Base-by-base conservation (phyloP, 2,797 vertebrate species). In the Neosilurus hyrtlii region DNA sequence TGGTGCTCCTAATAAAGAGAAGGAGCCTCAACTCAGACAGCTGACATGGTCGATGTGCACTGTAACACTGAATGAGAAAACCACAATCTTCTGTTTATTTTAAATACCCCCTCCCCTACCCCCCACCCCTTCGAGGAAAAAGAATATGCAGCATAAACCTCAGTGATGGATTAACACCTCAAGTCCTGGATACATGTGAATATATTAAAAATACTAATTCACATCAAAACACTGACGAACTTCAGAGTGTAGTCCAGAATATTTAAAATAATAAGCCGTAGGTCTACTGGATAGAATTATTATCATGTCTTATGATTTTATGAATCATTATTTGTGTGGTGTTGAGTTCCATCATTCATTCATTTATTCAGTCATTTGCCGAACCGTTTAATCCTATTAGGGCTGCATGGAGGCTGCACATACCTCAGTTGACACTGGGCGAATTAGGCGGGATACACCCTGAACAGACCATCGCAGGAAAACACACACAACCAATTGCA, bases 1-100 rank as follows among this genome's bases (percentile, higher is more conserved):
- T 88, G 87, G 90, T 71, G 67, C 86, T 91, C 91, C 89, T 88
- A 85, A 85, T 84, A 86, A 85, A 83, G 78, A 70, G 85, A 80
- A 62, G 63, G 84, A 88, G 77, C 79, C 83, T 85, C 83, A 59
- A 52, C 51, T 74, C 82, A 85, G 80, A 85, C 87, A 80, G 73
- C 77, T 80, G 87, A 79, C 79, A 88, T 59, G 83, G 54, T 78
- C 67, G 16, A 73, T 85, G 82, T 70, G 83, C 77, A 49, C 82
- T 82, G n/a, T 67, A 85, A 82, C 78, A 61, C 78, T 61, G 70
- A 73, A 63, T 59, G 16, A 49, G 56, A 66, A 20, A 88, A 79
- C 79, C 76, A 43, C 70, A 79, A 63, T 35, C 65, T 63, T 66
- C 20, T 87, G 82, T 88, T 86, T 87, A 88, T 87, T 85, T 86